phyloP scores from a whole-genome alignment of 2,888 invertebrate species.

The Xanthostigma xanthostigma region DNA sequence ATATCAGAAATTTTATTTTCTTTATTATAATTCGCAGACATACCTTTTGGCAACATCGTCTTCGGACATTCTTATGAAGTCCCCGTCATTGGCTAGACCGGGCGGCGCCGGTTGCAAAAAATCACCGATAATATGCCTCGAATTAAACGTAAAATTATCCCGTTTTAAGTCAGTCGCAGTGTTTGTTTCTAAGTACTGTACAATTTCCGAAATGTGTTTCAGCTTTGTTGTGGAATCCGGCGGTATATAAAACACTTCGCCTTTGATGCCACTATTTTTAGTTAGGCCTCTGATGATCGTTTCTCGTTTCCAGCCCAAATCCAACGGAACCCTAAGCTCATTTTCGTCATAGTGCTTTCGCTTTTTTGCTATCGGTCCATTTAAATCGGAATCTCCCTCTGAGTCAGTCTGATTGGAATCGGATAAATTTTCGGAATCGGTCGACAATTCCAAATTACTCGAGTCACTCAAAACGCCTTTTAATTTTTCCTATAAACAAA shows the following conservation, averaged over 20 bases:
- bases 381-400: conserved; percentile 30
- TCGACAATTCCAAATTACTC: conserved; percentile 38
- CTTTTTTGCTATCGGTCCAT: conserved; percentile 24
- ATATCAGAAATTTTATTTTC: no score
- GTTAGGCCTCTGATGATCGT: conserved; percentile 79
- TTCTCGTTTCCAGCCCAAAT: conserved; percentile 79
- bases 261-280: conserved; percentile 71
- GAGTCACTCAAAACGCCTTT: conserved; percentile 38
- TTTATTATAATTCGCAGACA: no score
- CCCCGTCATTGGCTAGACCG: conserved; percentile 45
- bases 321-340: conserved; percentile 47
- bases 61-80: conserved; percentile 63
- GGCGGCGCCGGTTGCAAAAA: conserved; percentile 67
- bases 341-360: conserved; percentile 38
- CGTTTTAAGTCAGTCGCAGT: conserved; percentile 47
- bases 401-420: conserved; percentile 43
- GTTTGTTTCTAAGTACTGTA: conserved; percentile 64
- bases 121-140: conserved; percentile 77
- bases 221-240: conserved; percentile 44
- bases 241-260: conserved; percentile 84
- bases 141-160: conserved; percentile 87
- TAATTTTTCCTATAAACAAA: conserved; percentile 35
- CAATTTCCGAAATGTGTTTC: conserved; percentile 47
- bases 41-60: conserved; percentile 66
- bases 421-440: conserved; percentile 42